phyloP scores from a whole-genome alignment of 2,797 vertebrate genomes.

The Mycteria americana region DNA sequence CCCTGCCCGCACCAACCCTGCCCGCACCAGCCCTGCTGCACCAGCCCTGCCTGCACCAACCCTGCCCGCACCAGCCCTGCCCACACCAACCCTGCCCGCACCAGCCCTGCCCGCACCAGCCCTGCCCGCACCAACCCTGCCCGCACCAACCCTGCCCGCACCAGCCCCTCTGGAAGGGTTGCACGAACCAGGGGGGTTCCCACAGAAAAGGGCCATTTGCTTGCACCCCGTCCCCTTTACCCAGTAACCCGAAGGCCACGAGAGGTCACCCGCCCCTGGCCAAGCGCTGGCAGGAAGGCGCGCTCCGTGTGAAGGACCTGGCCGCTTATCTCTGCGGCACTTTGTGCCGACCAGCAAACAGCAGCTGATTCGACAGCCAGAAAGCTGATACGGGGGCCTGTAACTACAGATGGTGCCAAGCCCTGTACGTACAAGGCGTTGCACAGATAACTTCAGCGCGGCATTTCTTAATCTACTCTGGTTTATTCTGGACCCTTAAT shows the following conservation, averaged over 20 bases:
- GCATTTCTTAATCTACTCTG: background rate
- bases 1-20: background rate
- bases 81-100: background rate
- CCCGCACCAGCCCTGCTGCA: background rate
- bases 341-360: background rate
- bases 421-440: background rate
- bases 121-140: background rate
- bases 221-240: background rate
- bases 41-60: background rate
- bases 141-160: background rate
- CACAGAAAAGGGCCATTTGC: accelerated
- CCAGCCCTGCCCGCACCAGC: background rate
- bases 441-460: background rate
- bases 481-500: background rate
- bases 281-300: background rate
- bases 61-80: no score
- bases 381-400: accelerated
- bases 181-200: accelerated
- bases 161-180: accelerated
- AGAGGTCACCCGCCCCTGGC: accelerated
- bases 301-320: background rate
- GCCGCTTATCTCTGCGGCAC: background rate
- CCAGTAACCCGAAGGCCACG: accelerated
- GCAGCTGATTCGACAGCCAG: background rate
- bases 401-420: accelerated